phyloP scores from a whole-genome alignment of 1,140 invertebrate genomes.

The Diorhabda elongata region DNA sequence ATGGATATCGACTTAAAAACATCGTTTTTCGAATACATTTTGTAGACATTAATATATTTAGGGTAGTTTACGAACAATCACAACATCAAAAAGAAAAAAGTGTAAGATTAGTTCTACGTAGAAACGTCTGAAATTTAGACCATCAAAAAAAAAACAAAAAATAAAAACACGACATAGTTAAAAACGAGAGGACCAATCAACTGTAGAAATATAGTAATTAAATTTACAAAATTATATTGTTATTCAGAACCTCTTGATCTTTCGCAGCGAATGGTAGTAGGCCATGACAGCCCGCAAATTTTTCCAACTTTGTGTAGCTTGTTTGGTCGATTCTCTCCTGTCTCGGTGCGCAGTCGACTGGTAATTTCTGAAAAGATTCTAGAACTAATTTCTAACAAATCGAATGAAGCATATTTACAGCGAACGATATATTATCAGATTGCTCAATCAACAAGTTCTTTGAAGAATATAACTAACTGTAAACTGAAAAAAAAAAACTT shows the following conservation, averaged over 20 bases:
- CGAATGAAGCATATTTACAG: not conserved
- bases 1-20: not conserved
- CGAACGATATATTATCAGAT: too few species aligned
- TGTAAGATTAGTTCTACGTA: conserved; percentile 10
- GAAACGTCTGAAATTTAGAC: conserved; percentile 11
- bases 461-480: too few species aligned
- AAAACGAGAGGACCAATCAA: conserved; percentile 10
- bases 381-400: conserved; percentile 13
- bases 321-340: conserved; percentile 45
- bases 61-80: conserved; percentile 7
- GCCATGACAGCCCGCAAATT: conserved; percentile 80
- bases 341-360: conserved; percentile 15
- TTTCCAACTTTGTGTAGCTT: conserved; percentile 75
- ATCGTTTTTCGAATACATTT: not conserved
- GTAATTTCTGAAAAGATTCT: conserved; percentile 18
- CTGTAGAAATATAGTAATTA: conserved; percentile 16
- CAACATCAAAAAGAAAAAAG: conserved; percentile 15
- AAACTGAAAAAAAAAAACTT: too few species aligned
- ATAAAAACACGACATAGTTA: conserved; percentile 1
- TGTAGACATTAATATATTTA: conserved; percentile 3
- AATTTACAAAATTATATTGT: conserved; percentile 14
- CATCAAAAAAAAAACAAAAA: conserved; percentile 14
- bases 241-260: conserved; percentile 72
- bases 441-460: too few species aligned
- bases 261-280: conserved; percentile 78